A percentile compares a stretch with the other conserved stretches of the same genome.
These are phyloP conservation scores for Percopsis transmontana DNA, from an alignment of 2,113 vertebrate genomes.

Conservation along the genomic window DNA sequence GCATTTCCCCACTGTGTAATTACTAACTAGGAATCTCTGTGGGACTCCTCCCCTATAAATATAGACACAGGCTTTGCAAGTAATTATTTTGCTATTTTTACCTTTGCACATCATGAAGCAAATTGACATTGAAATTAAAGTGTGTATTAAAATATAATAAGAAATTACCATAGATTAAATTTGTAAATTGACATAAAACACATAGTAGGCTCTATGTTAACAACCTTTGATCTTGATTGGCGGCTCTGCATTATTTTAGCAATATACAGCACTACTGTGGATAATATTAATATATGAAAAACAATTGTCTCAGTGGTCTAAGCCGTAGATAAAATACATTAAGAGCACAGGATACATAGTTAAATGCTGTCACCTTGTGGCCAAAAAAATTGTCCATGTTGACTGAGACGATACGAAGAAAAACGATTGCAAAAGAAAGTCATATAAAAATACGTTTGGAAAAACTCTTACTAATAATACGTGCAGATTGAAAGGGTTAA, in stretches of 20 bases:
- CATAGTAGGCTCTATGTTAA: neutral
- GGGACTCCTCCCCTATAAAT: constrained; percentile 44
- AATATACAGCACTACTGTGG: neutral
- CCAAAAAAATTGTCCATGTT: neutral
- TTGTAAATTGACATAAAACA: neutral
- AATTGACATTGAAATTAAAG: constrained; percentile 7
- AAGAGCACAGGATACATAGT: neutral
- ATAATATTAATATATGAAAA: neutral
- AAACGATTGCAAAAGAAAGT: no score
- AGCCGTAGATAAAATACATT: neutral
- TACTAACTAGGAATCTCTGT: constrained; percentile 30
- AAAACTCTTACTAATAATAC: no score
- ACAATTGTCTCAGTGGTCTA: neutral
- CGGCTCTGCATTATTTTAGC: neutral
- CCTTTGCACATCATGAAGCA: neutral
- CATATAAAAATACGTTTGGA: no score
- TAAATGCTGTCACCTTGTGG: constrained; percentile 63
- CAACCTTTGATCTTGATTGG: constrained; percentile 1
- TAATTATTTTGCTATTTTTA: constrained; percentile 18
- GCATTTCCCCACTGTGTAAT: constrained; percentile 46
- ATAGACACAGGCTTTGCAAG: constrained; percentile 23
- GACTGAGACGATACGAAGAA: no score
- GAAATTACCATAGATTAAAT: neutral
- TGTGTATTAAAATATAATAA: neutral
- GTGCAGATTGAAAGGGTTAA: no score